phyloP scores from a whole-genome alignment of 2,797 vertebrate genomes.

The Catharus ustulatus region DNA sequence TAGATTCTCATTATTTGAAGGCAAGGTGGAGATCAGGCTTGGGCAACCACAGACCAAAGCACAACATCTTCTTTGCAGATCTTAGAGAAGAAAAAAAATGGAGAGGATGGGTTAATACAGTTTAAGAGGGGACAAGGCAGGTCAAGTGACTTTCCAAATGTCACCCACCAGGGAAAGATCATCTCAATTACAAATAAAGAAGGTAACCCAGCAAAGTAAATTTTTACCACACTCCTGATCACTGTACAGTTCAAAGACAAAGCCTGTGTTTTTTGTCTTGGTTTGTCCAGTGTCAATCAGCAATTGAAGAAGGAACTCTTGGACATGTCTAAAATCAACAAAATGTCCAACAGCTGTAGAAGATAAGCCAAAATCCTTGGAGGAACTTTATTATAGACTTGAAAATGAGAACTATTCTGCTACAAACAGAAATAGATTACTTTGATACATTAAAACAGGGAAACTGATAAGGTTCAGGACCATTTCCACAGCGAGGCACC shows the following conservation, averaged over 20 bases:
- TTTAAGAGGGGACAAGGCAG: not conserved
- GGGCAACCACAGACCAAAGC: not conserved
- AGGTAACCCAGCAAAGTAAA: not conserved
- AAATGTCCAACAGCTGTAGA: not conserved
- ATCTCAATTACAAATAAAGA: not conserved
- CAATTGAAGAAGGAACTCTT: not conserved
- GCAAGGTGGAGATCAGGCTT: not conserved
- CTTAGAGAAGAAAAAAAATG: not conserved
- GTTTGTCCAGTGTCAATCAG: not conserved
- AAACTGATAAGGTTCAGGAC: not conserved
- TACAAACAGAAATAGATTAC: not conserved
- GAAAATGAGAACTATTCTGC: not conserved
- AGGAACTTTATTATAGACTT: not conserved
- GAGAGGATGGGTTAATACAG: not conserved
- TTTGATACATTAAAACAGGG: not conserved
- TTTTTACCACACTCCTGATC: not conserved
- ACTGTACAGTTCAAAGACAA: not conserved
- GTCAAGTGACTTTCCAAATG: not conserved
- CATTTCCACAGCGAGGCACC: fast-evolving
- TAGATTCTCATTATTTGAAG: not conserved
- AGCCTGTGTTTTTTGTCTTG: not conserved
- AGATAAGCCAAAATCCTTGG: not conserved
- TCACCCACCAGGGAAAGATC: not conserved
- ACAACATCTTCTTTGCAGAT: not conserved
- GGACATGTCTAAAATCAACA: not conserved